Evolutionary conservation across 2,888 invertebrate species (phyloP).

Genomic region (Nephrotoma guestfalica): DNA sequence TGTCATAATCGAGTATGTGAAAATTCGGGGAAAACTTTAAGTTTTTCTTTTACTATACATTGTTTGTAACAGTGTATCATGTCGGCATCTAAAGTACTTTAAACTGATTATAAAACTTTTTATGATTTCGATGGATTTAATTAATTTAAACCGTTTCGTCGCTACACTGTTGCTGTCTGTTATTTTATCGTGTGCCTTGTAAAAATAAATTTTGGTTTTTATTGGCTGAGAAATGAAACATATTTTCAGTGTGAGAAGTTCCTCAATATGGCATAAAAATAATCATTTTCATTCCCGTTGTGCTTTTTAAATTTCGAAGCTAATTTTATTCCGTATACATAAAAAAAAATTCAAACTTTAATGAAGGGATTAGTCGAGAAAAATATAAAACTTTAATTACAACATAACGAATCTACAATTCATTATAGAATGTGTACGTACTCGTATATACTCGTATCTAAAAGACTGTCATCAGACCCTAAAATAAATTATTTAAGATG

Average conservation of each 20-base stretch:
- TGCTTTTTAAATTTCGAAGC: not conserved
- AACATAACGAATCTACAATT: not conserved
- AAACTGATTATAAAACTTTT: not conserved
- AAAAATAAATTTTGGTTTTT: not conserved
- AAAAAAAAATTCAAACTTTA: not conserved
- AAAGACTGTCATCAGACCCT: not conserved
- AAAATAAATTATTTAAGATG: not conserved
- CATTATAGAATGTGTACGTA: not conserved
- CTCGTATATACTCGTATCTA: not conserved
- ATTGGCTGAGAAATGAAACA: not conserved
- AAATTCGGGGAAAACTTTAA: not conserved
- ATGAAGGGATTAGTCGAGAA: not conserved
- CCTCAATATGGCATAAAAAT: not conserved
- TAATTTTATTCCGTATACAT: not conserved
- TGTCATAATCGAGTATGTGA: not conserved
- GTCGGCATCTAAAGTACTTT: not conserved
- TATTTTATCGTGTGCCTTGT: not conserved
- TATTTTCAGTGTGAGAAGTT: not conserved
- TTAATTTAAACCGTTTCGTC: not conserved
- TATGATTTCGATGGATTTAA: not conserved
- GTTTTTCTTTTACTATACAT: not conserved
- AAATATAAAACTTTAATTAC: not conserved
- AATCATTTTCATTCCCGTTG: not conserved
- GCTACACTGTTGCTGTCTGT: not conserved
- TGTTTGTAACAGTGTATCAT: not conserved